These are phyloP conservation scores for Opisthocomus hoazin DNA, from an alignment of 2,113 vertebrate species.

Conservation along the genomic window DNA sequence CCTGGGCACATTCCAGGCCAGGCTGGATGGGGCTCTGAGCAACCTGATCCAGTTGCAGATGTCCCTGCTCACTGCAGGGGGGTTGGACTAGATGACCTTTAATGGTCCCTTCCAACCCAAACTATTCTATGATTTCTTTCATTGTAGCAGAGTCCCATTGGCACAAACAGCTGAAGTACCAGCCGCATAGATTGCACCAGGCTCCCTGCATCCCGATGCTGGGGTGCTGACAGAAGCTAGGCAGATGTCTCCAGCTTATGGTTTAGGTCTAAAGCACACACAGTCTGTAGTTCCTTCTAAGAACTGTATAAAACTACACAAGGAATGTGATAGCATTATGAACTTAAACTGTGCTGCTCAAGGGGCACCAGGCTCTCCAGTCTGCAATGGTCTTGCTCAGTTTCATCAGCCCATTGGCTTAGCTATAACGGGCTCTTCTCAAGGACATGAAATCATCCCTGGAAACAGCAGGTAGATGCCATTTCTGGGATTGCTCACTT, in stretches of 20 bases:
- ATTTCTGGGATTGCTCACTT: background rate
- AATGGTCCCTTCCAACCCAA: too few species aligned
- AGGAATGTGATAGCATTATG: accelerated
- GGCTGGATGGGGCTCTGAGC: too few species aligned
- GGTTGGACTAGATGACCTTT: too few species aligned
- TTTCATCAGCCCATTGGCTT: background rate
- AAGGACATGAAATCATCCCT: background rate
- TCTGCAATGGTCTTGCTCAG: background rate
- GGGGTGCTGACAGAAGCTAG: background rate
- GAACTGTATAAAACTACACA: background rate
- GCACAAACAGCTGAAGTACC: background rate
- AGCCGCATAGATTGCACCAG: background rate
- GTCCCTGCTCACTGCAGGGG: too few species aligned
- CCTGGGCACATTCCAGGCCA: too few species aligned
- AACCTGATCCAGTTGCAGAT: too few species aligned
- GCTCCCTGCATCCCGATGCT: accelerated
- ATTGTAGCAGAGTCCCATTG: accelerated
- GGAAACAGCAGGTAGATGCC: background rate
- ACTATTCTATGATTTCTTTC: too few species aligned
- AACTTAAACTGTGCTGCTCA: background rate
- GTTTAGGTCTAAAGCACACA: background rate
- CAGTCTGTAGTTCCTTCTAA: accelerated
- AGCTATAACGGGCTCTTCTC: background rate
- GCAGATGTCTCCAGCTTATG: background rate
- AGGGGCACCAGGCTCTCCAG: background rate